phyloP scores from a whole-genome alignment of 2,113 vertebrate genomes.

The Tachycineta bicolor region DNA sequence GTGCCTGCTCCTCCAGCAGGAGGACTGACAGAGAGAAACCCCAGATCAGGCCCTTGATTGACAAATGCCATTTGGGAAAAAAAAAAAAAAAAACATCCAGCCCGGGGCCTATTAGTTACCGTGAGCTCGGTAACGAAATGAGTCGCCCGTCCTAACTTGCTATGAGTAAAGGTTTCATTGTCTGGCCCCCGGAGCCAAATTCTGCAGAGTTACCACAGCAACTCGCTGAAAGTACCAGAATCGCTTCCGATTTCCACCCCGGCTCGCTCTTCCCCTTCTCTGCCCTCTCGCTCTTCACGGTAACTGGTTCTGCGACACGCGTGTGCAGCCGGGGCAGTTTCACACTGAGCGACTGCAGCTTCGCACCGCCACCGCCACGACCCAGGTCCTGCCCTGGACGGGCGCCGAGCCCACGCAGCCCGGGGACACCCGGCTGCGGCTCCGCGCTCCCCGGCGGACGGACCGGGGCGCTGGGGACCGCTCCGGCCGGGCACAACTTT shows the following conservation, averaged over 20 bases:
- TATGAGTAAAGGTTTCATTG: slow-evolving; percentile 56
- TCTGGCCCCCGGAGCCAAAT: slow-evolving; percentile 30
- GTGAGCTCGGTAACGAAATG: background rate
- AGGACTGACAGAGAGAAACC: slow-evolving; percentile 4
- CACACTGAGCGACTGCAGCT: background rate
- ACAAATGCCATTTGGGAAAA: slow-evolving; percentile 49
- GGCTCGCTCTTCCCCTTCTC: slow-evolving; percentile 38
- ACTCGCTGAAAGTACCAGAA: slow-evolving; percentile 58
- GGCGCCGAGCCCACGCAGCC: background rate
- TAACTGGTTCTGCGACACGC: background rate
- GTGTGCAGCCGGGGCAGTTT: background rate
- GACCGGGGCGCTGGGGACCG: background rate
- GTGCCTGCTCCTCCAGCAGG: background rate
- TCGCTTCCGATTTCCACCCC: slow-evolving; percentile 48
- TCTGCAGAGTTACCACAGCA: slow-evolving; percentile 61
- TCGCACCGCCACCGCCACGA: background rate
- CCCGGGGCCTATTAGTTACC: background rate
- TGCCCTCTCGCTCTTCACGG: background rate
- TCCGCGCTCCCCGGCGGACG: background rate
- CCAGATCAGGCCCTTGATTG: slow-evolving; percentile 6
- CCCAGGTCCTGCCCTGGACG: background rate
- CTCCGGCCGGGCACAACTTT: background rate
- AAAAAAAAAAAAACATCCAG: background rate
- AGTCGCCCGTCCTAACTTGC: slow-evolving; percentile 33
- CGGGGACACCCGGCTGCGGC: background rate